Conservation (phyloP, 2,113 vertebrate species). For the Macroglossus sobrinus region DNA sequence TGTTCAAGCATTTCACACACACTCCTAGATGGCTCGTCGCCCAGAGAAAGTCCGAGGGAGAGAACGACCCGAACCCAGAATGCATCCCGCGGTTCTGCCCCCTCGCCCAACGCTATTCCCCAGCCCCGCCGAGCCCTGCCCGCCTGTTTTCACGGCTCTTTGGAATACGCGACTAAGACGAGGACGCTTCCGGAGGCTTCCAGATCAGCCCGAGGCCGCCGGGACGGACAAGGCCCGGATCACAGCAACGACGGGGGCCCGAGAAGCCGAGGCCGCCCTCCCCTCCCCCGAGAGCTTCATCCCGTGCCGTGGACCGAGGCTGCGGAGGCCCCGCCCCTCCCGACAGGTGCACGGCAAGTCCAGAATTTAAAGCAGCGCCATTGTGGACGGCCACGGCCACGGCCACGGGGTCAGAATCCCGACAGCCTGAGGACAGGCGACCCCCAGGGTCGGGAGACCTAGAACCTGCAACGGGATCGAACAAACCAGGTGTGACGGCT, state of each 20-base stretch:
- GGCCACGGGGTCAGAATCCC: neutral
- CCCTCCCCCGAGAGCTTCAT: accelerated
- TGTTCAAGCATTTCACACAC: neutral
- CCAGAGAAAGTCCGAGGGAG: neutral
- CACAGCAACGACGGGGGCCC: neutral
- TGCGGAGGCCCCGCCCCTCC: neutral
- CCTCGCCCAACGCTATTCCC: accelerated
- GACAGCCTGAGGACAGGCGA: accelerated
- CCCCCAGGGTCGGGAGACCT: no score
- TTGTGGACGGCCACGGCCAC: accelerated
- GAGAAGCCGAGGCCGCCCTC: accelerated
- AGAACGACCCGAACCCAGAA: accelerated
- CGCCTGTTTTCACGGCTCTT: neutral
- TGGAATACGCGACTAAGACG: neutral
- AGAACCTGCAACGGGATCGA: neutral
- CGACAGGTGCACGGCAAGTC: accelerated
- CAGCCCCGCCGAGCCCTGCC: accelerated
- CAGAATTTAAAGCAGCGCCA: accelerated
- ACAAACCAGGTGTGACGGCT: neutral
- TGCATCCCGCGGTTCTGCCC: neutral
- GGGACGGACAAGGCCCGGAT: neutral
- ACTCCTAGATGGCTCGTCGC: neutral
- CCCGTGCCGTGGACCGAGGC: accelerated
- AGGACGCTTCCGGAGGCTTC: neutral
- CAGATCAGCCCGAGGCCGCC: neutral